Conservation (phyloP, 2,888 invertebrate species). For the Lochmaea crataegi region DNA sequence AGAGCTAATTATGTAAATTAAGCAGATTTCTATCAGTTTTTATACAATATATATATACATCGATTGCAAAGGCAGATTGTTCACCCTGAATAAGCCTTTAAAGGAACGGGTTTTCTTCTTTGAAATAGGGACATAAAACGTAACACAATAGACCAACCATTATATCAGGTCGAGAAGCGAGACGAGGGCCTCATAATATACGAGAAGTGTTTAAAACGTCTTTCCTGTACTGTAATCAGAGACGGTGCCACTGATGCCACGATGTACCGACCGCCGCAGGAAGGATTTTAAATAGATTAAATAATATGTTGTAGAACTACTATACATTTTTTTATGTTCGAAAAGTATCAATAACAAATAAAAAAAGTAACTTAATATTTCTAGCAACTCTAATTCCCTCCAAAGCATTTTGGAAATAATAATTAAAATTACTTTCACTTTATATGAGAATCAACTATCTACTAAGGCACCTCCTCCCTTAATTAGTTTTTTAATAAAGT, state of each 20-base stretch:
- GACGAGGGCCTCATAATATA: conserved; percentile 20
- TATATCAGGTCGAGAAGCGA: conserved; percentile 20
- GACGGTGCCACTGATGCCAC: background rate
- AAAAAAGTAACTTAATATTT: too few species aligned
- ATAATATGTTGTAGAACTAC: background rate
- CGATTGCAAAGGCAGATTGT: conserved; percentile 20
- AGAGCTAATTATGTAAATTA: conserved; percentile 12
- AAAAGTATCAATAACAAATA: too few species aligned
- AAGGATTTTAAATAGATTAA: background rate
- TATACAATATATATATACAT: conserved; percentile 4
- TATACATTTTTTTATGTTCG: too few species aligned
- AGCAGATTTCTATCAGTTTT: conserved; percentile 14
- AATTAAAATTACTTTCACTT: too few species aligned
- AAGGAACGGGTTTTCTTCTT: conserved; percentile 24
- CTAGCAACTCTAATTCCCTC: too few species aligned
- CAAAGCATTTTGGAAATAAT: too few species aligned
- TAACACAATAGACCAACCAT: conserved; percentile 27
- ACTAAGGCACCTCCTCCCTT: too few species aligned
- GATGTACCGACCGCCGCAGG: background rate
- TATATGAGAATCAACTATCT: too few species aligned
- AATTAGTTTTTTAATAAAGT: too few species aligned
- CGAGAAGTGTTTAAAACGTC: conserved; percentile 12
- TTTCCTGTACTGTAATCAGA: conserved; percentile 13
- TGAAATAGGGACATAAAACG: conserved; percentile 27
- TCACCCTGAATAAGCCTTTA: conserved; percentile 25